A percentile compares a stretch with the other conserved stretches of the same genome.
phyloP scores from a whole-genome alignment of 2,797 vertebrate genomes.

The Trachops cirrhosus region DNA sequence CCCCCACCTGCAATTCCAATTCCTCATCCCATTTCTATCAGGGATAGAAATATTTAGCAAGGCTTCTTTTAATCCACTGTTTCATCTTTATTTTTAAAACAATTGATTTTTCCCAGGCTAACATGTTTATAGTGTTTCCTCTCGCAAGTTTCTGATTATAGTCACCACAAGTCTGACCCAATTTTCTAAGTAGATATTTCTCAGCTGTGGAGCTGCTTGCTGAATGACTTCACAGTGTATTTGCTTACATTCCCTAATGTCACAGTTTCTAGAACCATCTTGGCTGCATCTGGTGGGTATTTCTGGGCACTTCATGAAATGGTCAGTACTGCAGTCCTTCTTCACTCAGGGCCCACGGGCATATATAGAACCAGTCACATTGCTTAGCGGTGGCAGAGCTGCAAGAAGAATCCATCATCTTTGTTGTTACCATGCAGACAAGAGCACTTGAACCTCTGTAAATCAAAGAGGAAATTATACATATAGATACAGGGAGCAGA shows the following conservation, averaged over 20 bases:
- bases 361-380: not conserved
- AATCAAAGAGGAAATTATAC: not conserved
- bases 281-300: not conserved
- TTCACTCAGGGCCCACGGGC: not conserved
- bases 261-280: not conserved
- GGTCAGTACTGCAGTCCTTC: not conserved
- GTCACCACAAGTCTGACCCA: constrained; percentile 25
- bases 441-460: not conserved
- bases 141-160: constrained; percentile 21
- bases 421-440: not conserved
- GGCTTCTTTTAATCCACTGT: not conserved
- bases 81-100: constrained; percentile 59
- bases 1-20: not conserved
- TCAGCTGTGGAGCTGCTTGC: not conserved
- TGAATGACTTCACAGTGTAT: not conserved
- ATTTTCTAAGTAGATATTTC: constrained; percentile 51
- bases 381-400: not conserved
- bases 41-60: not conserved
- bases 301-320: not conserved
- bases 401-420: not conserved
- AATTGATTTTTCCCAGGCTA: constrained; percentile 16
- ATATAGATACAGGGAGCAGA: not conserved
- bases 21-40: not conserved
- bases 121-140: not conserved
- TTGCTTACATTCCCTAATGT: not conserved